Percentiles rank a stretch among this genome's conserved stretches.
Conservation (phyloP, 2,113 vertebrate species). For the Scomber scombrus region DNA sequence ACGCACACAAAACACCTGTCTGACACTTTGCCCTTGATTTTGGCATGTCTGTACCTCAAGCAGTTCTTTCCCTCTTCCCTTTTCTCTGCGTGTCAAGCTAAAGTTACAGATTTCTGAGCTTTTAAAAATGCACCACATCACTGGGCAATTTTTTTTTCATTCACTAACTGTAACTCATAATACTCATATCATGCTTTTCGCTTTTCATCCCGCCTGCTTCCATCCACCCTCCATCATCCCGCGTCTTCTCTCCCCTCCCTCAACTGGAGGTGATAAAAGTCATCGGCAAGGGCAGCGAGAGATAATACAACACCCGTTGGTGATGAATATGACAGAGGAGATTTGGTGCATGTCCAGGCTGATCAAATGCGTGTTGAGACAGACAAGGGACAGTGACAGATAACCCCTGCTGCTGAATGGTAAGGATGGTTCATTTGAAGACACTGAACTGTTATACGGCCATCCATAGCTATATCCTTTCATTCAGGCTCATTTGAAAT, state of each 20-base stretch:
- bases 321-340: conserved; percentile 64
- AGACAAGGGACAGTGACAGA: conserved; percentile 55
- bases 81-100: neutral
- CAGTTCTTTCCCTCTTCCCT: neutral
- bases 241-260: conserved; percentile 18
- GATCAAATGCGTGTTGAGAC: conserved; percentile 57
- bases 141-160: conserved; percentile 12
- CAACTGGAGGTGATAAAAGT: conserved; percentile 62
- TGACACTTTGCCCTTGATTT: conserved; percentile 56
- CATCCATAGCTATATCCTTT: neutral
- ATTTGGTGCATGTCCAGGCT: conserved; percentile 44
- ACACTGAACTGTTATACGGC: conserved; percentile 7
- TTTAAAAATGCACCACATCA: conserved; percentile 25
- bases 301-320: conserved; percentile 68
- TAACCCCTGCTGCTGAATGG: conserved; percentile 23
- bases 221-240: conserved; percentile 25
- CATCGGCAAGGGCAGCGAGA: conserved; percentile 49
- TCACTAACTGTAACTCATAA: conserved; percentile 7
- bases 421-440: conserved; percentile 11
- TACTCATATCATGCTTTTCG: conserved; percentile 31
- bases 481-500: neutral
- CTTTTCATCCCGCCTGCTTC: conserved; percentile 20
- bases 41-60: conserved; percentile 23
- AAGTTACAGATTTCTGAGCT: neutral
- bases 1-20: conserved; percentile 49